Evolutionary conservation across 2,113 vertebrate species (phyloP), one percentile per base, ranked within the genome.

Genomic region (Alouatta palliata): DNA sequence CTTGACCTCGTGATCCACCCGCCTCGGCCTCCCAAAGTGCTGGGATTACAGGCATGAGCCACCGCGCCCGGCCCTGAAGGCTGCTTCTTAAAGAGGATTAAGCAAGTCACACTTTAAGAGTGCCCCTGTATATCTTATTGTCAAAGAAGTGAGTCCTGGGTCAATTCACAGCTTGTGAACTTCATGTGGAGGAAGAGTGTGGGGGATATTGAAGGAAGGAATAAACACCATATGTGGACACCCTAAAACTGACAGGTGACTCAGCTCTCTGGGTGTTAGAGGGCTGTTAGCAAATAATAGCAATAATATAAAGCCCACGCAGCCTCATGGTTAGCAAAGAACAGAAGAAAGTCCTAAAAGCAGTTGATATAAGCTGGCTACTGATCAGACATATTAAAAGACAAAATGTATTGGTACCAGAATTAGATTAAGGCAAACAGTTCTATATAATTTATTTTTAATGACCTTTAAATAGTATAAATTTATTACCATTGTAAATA

Each of bases 381-480:
- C 64, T 64, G 40, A 45, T 83, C 54, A 71, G 79, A 88, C 4
- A 19, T 58, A 96, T 83, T 82, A 93, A 91, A 94, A 80, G 56
- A 76, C 70, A 95, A 87, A 92, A 81, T 94, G n/a, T 61, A 23
- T 86, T 76, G 61, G 61, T 68, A 93, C n/a, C 71, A 40, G 35
- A 85, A 92, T 77, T 95, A 95, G 61, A 97, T 95, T 94, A 96
- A 95, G 73, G 61, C 73, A 54, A 95, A 94, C 40, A 81, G 73
- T 70, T 94, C 58, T 58, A 94, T 13, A 79, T 70, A 77, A 86
- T 96, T 97, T 93, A 73, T 84, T 92, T 94, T 92, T 94, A 96
- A 96, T 86, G 56, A 88, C 32, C 37, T 92, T 94, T 88, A 88
- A 95, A 75, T 95, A 96, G 96, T 92, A 54, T 80, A 94, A 96